Percentiles rank a stretch among this genome's conserved stretches.
Conservation (phyloP, 2,113 vertebrate species). For the Indicator indicator region DNA sequence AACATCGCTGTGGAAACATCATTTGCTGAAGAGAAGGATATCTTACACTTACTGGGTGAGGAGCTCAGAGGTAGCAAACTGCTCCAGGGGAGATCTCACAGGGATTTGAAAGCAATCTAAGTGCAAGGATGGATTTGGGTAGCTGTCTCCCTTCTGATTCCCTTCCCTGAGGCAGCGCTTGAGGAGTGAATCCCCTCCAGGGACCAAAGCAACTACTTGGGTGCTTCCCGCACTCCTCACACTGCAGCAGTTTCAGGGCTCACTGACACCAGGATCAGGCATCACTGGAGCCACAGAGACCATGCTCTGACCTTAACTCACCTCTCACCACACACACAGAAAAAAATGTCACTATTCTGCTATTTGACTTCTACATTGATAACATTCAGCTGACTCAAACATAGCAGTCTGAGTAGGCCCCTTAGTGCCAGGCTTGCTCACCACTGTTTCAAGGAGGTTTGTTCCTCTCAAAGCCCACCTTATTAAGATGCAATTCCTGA, state of each 20-base stretch:
- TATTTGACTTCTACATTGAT: not conserved
- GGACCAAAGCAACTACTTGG: not conserved
- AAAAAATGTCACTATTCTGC: not conserved
- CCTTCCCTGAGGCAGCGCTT: not conserved
- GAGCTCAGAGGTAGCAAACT: not conserved
- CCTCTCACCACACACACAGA: not conserved
- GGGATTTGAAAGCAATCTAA: not conserved
- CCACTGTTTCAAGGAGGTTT: not conserved
- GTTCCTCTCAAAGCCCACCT: not conserved
- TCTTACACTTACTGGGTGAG: not conserved
- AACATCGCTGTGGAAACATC: not conserved
- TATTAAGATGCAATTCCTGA: not conserved
- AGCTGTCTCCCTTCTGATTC: not conserved
- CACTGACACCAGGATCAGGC: not conserved
- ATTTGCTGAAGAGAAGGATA: not conserved
- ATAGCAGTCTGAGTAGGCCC: not conserved
- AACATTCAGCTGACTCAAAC: not conserved
- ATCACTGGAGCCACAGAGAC: rapidly evolving
- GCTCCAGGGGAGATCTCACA: not conserved
- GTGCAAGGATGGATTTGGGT: not conserved
- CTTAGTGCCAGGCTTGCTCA: not conserved
- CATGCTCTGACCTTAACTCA: not conserved
- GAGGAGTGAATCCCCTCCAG: not conserved
- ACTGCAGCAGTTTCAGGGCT: not conserved
- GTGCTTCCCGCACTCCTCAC: rapidly evolving